Base-by-base conservation (phyloP, 2,797 vertebrate genomes). In the Gymnocypris eckloni region DNA sequence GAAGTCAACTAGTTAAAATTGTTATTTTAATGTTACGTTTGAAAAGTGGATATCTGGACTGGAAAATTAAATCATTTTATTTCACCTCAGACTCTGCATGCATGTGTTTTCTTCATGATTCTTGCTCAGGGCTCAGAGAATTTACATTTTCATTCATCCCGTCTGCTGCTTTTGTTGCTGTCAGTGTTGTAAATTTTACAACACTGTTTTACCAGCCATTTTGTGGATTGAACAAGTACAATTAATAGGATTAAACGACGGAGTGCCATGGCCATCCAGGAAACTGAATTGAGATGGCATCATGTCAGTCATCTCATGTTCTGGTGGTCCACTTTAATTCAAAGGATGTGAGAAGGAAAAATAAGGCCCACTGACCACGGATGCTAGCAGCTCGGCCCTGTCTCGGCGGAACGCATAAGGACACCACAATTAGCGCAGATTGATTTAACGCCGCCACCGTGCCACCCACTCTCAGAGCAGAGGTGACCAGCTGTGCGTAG, bases 401-500 rank as follows among this genome's bases (percentile, higher is more conserved):
- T 92, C 91, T 92, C 91, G 92, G 94, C 91, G 88, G 87, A 87
- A 91, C 90, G 87, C 94, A 94, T 94, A 95, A 93, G 96, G 96
- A 95, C 97, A 95, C 92, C 90, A 96, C 97, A 98, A 98, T 98
- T 98, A 97, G 95, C 89, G 93, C 95, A 96, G 97, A 97, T 97
- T 98, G 97, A 98, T 99, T 98, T 97, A 95, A 95, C 94, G 95
- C 95, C 93, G 88, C 92, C 94, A 95, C 86, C 71, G 96, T 96
- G 95, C 96, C 97, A 97, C 97, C 97, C 97, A 98, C 97, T 94
- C 97, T 96, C 95, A 94, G 93, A 96, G 95, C 95, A 93, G 85
- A 96, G 95, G 96, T 95, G 95, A 95, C 96, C 97, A 98, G 97
- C 97, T 98, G 97, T 95, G 97, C 96, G 95, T 96, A 96, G 95